phyloP scores from a whole-genome alignment of 2,113 vertebrate genomes.

The Megaceryle maxima region DNA sequence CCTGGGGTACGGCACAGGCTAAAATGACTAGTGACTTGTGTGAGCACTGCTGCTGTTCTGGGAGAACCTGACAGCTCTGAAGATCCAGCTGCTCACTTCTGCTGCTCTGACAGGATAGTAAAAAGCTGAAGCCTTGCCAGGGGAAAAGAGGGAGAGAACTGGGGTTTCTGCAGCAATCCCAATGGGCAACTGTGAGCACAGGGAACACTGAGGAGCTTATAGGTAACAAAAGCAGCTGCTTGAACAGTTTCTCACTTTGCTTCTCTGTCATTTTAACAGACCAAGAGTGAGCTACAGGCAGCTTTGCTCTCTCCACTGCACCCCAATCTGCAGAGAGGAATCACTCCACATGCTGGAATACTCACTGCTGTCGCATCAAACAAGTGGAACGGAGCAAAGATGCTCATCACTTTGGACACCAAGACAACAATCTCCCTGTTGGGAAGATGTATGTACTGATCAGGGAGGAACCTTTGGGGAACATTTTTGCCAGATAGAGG shows the following conservation, averaged over 20 bases:
- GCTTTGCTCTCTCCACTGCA: neutral
- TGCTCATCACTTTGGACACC: constrained; percentile 70
- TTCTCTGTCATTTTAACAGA: neutral
- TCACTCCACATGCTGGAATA: neutral
- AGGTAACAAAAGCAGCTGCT: neutral
- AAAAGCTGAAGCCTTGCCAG: neutral
- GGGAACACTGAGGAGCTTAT: neutral
- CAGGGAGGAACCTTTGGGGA: neutral
- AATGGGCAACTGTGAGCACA: neutral
- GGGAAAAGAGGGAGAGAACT: neutral
- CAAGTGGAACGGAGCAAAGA: constrained; percentile 69
- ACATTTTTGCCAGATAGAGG: neutral
- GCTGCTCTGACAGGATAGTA: neutral
- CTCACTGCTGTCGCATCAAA: constrained; percentile 75
- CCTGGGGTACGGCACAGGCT: neutral
- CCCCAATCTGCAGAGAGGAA: neutral
- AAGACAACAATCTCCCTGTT: constrained; percentile 63
- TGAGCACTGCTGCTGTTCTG: neutral
- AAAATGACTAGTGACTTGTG: neutral
- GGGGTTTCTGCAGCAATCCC: neutral
- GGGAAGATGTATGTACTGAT: neutral
- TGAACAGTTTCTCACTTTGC: neutral
- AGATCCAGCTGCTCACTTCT: neutral
- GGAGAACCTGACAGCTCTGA: neutral
- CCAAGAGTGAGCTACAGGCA: neutral